A percentile compares a stretch with the other conserved stretches of the same genome.
Evolutionary conservation across 2,888 invertebrate genomes (phyloP).

Genomic region (Tromatobia lineatoria): DNA sequence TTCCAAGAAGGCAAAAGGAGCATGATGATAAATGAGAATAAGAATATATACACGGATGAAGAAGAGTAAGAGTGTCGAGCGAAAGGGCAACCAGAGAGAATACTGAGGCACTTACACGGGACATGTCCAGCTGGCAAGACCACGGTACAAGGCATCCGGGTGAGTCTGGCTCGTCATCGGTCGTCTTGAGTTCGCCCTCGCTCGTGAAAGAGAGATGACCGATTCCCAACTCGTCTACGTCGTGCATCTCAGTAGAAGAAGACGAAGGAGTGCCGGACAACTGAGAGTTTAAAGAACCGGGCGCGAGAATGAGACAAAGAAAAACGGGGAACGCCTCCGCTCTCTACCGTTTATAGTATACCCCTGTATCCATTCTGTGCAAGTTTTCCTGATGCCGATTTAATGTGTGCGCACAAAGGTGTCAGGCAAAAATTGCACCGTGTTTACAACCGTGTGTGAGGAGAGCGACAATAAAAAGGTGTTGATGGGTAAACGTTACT

Average conservation of each 20-base stretch:
- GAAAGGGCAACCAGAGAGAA: slow-evolving; percentile 41
- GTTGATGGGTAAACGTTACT: not conserved
- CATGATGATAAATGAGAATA: slow-evolving; percentile 37
- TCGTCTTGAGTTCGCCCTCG: slow-evolving; percentile 19
- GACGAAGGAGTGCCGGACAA: slow-evolving; percentile 46
- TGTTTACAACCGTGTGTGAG: slow-evolving; percentile 69
- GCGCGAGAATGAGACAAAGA: not conserved
- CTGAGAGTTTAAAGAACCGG: not conserved
- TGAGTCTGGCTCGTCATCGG: slow-evolving; percentile 54
- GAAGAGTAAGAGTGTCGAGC: slow-evolving; percentile 59
- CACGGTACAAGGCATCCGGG: slow-evolving; percentile 28
- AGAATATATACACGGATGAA: slow-evolving; percentile 48
- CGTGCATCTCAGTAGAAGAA: slow-evolving; percentile 50
- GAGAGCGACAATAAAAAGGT: slow-evolving; percentile 72
- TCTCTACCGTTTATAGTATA: not conserved
- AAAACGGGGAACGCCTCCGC: not conserved
- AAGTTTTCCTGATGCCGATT: not conserved
- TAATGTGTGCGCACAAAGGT: slow-evolving; percentile 32
- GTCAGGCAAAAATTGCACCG: slow-evolving; percentile 63
- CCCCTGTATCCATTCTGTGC: not conserved
- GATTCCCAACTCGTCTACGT: slow-evolving; percentile 39
- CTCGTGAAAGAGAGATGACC: slow-evolving; percentile 33
- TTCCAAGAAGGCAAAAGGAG: slow-evolving; percentile 63
- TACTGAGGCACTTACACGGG: slow-evolving; percentile 32
- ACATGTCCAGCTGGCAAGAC: slow-evolving; percentile 41